Evolutionary conservation across 2,797 vertebrate species (phyloP).

Genomic region (Anisognathus igniventris): DNA sequence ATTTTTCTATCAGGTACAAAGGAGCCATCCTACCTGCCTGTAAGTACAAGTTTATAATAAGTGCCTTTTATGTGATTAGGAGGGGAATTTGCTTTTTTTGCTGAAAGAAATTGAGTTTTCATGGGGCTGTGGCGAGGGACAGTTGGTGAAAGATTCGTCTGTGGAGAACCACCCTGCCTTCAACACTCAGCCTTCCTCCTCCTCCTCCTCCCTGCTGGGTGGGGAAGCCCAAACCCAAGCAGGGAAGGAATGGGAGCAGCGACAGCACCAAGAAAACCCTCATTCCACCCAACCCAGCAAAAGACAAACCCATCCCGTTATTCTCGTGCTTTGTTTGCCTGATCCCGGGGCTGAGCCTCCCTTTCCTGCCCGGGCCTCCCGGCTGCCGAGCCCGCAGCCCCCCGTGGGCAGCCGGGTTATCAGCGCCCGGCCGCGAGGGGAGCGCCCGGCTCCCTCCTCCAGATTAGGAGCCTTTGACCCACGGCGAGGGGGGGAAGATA

Average conservation of each 20-base stretch:
- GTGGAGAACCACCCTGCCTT: background rate
- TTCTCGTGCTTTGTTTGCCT: background rate
- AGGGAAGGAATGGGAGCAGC: background rate
- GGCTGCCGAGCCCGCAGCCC: background rate
- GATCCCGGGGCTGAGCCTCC: background rate
- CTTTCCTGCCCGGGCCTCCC: conserved; percentile 37
- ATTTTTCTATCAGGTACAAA: background rate
- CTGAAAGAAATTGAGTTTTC: background rate
- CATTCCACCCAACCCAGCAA: background rate
- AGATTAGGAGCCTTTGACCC: conserved; percentile 33
- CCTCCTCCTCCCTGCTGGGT: rapidly evolving
- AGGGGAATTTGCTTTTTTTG: background rate
- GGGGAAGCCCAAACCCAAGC: background rate
- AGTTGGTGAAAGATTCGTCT: background rate
- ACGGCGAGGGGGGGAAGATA: background rate
- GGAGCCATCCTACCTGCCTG: background rate
- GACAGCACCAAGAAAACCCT: rapidly evolving
- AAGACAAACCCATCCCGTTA: background rate
- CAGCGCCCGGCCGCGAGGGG: background rate
- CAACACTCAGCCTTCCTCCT: background rate
- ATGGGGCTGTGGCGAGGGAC: rapidly evolving
- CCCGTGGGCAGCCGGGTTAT: conserved; percentile 19
- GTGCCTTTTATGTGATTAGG: rapidly evolving
- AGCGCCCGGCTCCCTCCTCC: conserved; percentile 7
- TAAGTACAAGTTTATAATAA: background rate